A percentile compares a stretch with the other conserved stretches of the same genome.
Evolutionary conservation across 1,140 invertebrate genomes (phyloP).

Genomic region (Pseudomyrmex concolor): DNA sequence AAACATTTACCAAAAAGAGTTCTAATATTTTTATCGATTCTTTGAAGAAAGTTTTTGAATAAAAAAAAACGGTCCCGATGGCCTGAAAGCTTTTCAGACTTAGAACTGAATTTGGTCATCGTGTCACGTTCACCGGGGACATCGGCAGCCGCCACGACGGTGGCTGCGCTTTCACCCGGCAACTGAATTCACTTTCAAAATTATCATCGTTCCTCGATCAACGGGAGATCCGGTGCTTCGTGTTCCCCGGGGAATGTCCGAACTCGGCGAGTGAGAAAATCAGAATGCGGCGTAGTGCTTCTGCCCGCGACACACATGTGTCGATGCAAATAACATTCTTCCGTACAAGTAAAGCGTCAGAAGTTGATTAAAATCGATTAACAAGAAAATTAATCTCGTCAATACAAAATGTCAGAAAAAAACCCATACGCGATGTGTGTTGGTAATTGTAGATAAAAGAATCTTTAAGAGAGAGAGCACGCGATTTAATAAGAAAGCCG

Average conservation of each 20-base stretch:
- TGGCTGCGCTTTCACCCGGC: slow-evolving; percentile 72
- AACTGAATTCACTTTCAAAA: slow-evolving; percentile 77
- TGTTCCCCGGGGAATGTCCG: not conserved
- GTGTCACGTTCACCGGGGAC: slow-evolving; percentile 76
- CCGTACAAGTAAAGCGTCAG: not conserved
- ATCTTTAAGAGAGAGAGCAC: not conserved
- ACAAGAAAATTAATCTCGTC: not conserved
- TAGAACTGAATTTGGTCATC: slow-evolving; percentile 78
- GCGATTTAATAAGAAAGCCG: not conserved
- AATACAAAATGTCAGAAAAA: no score
- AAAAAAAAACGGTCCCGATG: not conserved
- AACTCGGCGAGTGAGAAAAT: slow-evolving; percentile 32
- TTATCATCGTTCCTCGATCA: slow-evolving; percentile 61
- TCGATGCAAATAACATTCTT: slow-evolving; percentile 21
- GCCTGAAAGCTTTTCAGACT: slow-evolving; percentile 52
- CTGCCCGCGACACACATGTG: slow-evolving; percentile 7
- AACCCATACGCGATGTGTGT: not conserved
- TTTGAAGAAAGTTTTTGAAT: not conserved
- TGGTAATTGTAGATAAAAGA: not conserved
- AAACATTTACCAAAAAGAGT: not conserved
- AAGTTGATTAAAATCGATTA: not conserved
- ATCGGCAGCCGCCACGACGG: slow-evolving; percentile 22
- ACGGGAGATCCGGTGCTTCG: slow-evolving; percentile 25
- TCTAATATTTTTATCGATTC: not conserved
- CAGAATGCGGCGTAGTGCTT: slow-evolving; percentile 1